Base-by-base conservation (phyloP, 2,888 invertebrate genomes). In the Andrena minutula region DNA sequence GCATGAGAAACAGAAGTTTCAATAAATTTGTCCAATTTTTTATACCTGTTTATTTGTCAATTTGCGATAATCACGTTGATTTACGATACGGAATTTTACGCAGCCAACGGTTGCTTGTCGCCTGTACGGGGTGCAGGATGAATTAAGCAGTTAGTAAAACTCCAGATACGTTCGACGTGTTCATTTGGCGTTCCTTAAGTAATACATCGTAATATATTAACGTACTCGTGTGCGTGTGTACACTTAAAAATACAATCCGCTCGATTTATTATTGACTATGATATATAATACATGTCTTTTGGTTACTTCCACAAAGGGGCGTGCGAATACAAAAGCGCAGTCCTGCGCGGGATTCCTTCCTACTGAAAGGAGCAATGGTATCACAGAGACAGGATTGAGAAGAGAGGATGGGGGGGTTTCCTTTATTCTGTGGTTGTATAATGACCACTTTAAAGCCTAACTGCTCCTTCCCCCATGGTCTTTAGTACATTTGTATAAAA, bases 221-320 rank as follows among this genome's bases (percentile, higher is more conserved):
- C 76, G 61, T 86, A 86, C 82, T 75, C 77, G 75, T 88, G 85
- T 82, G 85, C 88, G 32, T 75, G 85, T 84, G 88, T 88, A 86
- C 82, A 88, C 78, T 88, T 86, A 79, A 88, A 88, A 88, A 88
- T 88, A 88, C 88, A 88, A 86, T 86, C 82, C 83, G 85, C 83
- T 83, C 82, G 73, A 68, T 79, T 88, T 85, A 12, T 80, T 82
- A 86, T 82, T 76, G 81, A 71, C 75, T 83, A 86, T 83, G 75
- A 56, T 87, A 86, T 84, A 87, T 86, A 76, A 88, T 86, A 88
- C 77, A 88, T 82, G 82, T 83, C 79, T 86, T 88, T 85, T 86
- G 74, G 77, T 88, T 88, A 85, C 53, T 78, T 88, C 72, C 86
- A 82, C 81, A 78, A 61, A 73, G 60, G 79, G 83, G 74, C 83